Percentiles rank a stretch among this genome's conserved stretches.
phyloP scores from a whole-genome alignment of 1,140 invertebrate genomes.

The Littorina saxatilis region DNA sequence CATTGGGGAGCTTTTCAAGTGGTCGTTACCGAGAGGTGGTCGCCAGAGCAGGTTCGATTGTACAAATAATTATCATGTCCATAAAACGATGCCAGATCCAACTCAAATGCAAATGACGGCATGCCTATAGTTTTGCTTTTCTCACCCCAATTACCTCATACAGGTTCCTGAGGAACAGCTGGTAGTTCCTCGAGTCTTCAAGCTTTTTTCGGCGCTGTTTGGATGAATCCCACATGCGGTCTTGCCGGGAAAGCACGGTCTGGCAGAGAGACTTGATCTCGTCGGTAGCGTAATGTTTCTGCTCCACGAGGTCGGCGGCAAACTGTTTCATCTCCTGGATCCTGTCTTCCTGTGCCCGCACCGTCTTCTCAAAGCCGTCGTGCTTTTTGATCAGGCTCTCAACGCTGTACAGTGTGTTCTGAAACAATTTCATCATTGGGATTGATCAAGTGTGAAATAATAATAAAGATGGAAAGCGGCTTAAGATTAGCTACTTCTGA shows the following conservation, averaged over 20 bases:
- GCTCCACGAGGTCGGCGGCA: conserved; percentile 92
- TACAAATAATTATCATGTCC: too few relatives aligned
- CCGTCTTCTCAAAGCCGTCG: conserved; percentile 98
- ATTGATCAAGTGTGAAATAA: conserved; percentile 5
- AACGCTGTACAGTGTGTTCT: conserved; percentile 94
- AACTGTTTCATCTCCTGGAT: conserved; percentile 94
- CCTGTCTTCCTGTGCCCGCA: conserved; percentile 98
- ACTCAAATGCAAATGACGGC: too few relatives aligned
- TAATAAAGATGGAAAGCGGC: background rate
- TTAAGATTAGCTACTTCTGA: too few relatives aligned
- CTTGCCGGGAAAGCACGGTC: conserved; percentile 87
- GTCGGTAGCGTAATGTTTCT: conserved; percentile 97
- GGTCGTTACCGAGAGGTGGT: too few relatives aligned
- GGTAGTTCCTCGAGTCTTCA: conserved; percentile 94
- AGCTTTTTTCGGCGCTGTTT: conserved; percentile 84
- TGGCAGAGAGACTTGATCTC: conserved; percentile 93
- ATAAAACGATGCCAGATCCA: too few relatives aligned
- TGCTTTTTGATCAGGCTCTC: conserved; percentile 98
- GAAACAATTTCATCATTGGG: conserved; percentile 49
- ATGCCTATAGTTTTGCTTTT: too few relatives aligned
- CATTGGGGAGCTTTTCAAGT: too few relatives aligned
- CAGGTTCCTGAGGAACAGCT: conserved; percentile 97
- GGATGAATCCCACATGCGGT: conserved; percentile 91
- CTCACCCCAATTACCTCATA: too few relatives aligned
- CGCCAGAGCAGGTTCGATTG: too few relatives aligned